Evolutionary conservation across 1,140 invertebrate genomes (phyloP).

Genomic region (Matsumurasca onukii): DNA sequence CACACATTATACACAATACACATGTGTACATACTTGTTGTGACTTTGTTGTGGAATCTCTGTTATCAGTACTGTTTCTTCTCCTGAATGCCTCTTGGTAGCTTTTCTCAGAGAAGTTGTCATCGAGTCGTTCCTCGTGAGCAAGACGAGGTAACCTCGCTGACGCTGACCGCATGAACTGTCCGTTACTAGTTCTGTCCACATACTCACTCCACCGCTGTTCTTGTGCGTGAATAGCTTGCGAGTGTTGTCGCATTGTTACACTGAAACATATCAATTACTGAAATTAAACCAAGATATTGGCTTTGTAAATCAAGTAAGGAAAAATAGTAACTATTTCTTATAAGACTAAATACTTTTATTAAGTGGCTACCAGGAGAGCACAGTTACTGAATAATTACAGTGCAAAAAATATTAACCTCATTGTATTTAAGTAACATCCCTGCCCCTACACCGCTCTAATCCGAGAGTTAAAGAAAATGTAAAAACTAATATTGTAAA

Average conservation of each 20-base stretch:
- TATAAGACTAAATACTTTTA: too few species aligned
- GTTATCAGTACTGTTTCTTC: conserved; percentile 43
- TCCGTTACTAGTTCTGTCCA: conserved; percentile 42
- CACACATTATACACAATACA: too few species aligned
- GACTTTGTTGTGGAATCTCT: conserved; percentile 69
- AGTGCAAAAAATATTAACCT: too few species aligned
- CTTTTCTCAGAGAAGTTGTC: conserved; percentile 28
- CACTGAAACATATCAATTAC: conserved; percentile 41
- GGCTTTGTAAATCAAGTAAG: background rate
- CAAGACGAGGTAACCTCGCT: conserved; percentile 63
- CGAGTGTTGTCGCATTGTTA: conserved; percentile 34
- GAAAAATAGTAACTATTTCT: too few species aligned
- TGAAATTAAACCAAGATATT: conserved; percentile 42
- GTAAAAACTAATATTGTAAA: too few species aligned
- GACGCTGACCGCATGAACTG: conserved; percentile 75
- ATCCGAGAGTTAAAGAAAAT: too few species aligned
- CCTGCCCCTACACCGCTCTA: too few species aligned
- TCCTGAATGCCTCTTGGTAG: conserved; percentile 29
- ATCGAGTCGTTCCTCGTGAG: background rate
- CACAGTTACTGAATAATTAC: too few species aligned
- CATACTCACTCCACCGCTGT: conserved; percentile 43
- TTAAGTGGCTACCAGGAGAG: too few species aligned
- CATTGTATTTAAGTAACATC: too few species aligned
- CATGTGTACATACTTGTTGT: conserved; percentile 54
- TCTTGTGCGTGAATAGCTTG: conserved; percentile 35